These are phyloP conservation scores for Bombus fervidus DNA, from an alignment of 1,140 invertebrate species.

Conservation along the genomic window DNA sequence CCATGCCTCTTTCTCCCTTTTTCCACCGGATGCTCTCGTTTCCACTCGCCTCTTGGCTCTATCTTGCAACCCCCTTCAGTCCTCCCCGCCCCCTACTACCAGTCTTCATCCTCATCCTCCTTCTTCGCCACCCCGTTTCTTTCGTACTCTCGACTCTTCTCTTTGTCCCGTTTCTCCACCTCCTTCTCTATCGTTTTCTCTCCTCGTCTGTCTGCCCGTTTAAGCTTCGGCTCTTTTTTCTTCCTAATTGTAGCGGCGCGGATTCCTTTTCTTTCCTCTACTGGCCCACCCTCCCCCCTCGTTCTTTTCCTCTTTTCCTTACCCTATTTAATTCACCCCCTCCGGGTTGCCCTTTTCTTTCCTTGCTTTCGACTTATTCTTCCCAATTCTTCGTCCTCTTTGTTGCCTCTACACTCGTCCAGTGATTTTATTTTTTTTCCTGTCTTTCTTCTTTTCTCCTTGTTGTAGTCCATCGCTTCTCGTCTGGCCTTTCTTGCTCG, in stretches of 20 bases:
- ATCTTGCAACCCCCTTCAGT: background rate
- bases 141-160: constrained; percentile 17
- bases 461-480: too few species aligned
- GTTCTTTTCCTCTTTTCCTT: background rate
- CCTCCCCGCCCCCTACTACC: background rate
- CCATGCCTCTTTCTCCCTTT: background rate
- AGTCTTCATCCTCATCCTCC: background rate
- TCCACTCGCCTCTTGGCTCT: constrained; percentile 1
- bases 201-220: background rate
- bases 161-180: constrained; percentile 28
- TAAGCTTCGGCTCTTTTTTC: constrained; percentile 21
- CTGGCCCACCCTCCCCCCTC: background rate
- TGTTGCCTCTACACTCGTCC: background rate
- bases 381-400: background rate
- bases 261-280: constrained; percentile 18
- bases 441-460: too few species aligned
- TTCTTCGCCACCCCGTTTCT: constrained; percentile 16
- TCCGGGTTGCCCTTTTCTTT: background rate
- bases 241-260: constrained; percentile 14
- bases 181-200: background rate
- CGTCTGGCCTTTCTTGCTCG: background rate
- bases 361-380: background rate
- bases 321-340: constrained; percentile 27
- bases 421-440: constrained; percentile 10
- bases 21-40: constrained; percentile 2